A percentile compares a stretch with the other conserved stretches of the same genome.
These are phyloP conservation scores for Corticium candelabrum DNA, from an alignment of 37 sponge, comb jelly and placozoan genomes.

Conservation along the genomic window DNA sequence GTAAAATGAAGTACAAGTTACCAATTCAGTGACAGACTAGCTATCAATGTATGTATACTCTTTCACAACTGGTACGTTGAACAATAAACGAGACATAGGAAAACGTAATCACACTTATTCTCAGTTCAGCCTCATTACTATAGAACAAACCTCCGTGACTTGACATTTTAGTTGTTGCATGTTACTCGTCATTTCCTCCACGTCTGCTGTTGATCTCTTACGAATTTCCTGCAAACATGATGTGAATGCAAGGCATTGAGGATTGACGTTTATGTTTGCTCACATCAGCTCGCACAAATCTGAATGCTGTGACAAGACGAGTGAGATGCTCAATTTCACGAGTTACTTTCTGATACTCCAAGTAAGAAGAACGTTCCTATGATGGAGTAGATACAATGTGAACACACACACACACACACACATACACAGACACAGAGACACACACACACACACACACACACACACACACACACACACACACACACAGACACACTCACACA, in stretches of 20 bases:
- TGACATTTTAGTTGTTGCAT: constrained; percentile 5
- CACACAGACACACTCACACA: neutral
- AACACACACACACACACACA: neutral
- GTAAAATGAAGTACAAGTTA: too few relatives aligned
- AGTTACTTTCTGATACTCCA: constrained; percentile 87
- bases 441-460: constrained; percentile 5
- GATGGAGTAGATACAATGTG: neutral
- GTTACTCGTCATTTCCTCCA: neutral
- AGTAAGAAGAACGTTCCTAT: constrained; percentile 83
- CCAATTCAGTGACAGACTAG: too few relatives aligned
- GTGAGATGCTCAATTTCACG: constrained; percentile 83
- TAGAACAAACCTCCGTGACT: too few relatives aligned
- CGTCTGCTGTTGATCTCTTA: neutral
- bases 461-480: constrained; percentile 5
- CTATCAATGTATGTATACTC: too few relatives aligned
- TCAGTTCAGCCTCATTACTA: too few relatives aligned
- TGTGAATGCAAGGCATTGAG: neutral
- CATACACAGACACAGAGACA: neutral
- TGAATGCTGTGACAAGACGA: constrained; percentile 62
- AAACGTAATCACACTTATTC: too few relatives aligned
- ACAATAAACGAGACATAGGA: too few relatives aligned
- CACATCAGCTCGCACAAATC: constrained; percentile 76
- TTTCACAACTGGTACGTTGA: too few relatives aligned
- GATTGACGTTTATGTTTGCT: neutral
- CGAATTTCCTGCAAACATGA: constrained; percentile 5